Evolutionary conservation across 2,888 invertebrate species (phyloP).

Genomic region (Folsomia candida): DNA sequence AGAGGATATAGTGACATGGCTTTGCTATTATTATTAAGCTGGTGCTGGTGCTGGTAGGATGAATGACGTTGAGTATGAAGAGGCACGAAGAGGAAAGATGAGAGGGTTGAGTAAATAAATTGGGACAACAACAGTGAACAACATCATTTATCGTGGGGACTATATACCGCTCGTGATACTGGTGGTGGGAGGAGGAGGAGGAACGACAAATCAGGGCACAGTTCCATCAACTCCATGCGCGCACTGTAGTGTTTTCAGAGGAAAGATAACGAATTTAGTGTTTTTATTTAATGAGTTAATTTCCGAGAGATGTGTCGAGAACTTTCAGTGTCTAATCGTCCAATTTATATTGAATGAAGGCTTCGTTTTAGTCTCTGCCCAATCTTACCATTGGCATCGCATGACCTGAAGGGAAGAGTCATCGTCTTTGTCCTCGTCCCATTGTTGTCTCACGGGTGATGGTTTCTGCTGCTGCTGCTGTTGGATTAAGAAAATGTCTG

Average conservation of each 20-base stretch:
- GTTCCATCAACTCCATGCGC: too few species aligned
- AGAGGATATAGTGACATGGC: too few species aligned
- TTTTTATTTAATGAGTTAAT: conserved; percentile 18
- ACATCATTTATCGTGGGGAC: background rate
- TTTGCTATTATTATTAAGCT: background rate
- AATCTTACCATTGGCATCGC: background rate
- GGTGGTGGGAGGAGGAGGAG: background rate
- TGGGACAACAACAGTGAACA: background rate
- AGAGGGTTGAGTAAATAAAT: conserved; percentile 5
- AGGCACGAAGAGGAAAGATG: conserved; percentile 1
- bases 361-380: background rate
- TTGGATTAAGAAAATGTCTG: background rate
- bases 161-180: too few species aligned
- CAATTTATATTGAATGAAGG: conserved; percentile 2
- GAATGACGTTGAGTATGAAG: background rate
- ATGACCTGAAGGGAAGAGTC: conserved; percentile 1
- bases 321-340: background rate
- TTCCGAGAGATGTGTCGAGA: conserved; percentile 16
- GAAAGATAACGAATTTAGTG: conserved; percentile 8
- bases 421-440: too few species aligned
- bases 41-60: background rate
- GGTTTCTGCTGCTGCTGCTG: background rate
- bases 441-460: background rate
- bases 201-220: background rate
- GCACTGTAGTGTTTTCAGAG: background rate